Evolutionary conservation across 2,113 vertebrate genomes (phyloP), one percentile per base, ranked within the genome.

Genomic region (Okapia johnstoni): DNA sequence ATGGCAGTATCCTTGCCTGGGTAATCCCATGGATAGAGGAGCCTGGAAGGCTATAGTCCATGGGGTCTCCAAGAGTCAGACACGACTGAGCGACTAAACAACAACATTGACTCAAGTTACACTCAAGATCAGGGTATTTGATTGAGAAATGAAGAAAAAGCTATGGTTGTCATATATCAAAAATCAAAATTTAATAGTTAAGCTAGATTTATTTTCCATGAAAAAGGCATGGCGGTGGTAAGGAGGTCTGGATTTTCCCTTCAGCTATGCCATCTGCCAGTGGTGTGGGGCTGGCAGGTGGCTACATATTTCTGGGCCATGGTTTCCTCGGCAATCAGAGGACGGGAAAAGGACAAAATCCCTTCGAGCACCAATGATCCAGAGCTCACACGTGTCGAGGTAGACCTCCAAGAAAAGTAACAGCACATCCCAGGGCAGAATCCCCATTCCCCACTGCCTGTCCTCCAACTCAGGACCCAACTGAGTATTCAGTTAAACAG

Each of bases 171-270:
- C 55, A 76, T 77, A 46, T 26, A 85, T 80, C 52, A 58, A 94
- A 57, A 60, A 85, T 81, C 33, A 85, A 90, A 86, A 88, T 23
- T 30, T 61, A 40, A 61, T 14, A 55, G 21, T 89, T 54, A 66
- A 84, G 85, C 57, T 15, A 28, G 96, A 98, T 97, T 97, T 94
- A 92, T n/a, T 19, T 61, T 9, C 52, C 57, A 54, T 28, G 21
- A 70, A 93, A 93, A 81, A 16, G 14, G 46, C 21, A 14, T 12
- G 30, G 43, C 7, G 5, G 13, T 46, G 17, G 3, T 52, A 6
- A 81, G 19, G 46, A 54, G 11, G 21, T 21, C 66, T 40, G 14
- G 5, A 26, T 58, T 86, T 85, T 33, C n/a, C 33, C 90, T 85
- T 54, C 58, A 36, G 13, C 2, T 46, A 21, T 12, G 13, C 46